phyloP scores from a whole-genome alignment of 1,140 invertebrate genomes.

The Choristoneura fumiferana region DNA sequence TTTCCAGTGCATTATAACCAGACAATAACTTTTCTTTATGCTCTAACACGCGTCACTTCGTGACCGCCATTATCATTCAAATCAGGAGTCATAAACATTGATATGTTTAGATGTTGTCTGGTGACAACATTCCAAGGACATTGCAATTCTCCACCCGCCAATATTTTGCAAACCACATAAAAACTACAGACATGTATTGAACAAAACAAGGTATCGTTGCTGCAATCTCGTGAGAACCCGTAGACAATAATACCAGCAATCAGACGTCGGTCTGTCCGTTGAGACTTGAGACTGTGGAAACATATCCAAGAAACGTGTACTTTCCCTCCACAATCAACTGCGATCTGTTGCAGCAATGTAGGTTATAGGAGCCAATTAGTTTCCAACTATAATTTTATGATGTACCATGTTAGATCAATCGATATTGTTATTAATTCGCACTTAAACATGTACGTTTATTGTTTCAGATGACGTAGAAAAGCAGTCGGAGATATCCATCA shows the following conservation, averaged over 20 bases:
- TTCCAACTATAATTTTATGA: slow-evolving; percentile 3
- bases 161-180: slow-evolving; percentile 8
- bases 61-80: background rate
- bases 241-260: slow-evolving; percentile 7
- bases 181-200: background rate
- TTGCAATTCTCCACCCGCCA: background rate
- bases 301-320: slow-evolving; percentile 3
- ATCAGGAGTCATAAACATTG: background rate
- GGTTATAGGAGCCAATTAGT: slow-evolving; percentile 6
- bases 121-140: background rate
- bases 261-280: slow-evolving; percentile 7
- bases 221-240: slow-evolving; percentile 6
- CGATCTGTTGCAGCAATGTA: slow-evolving; percentile 8
- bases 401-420: background rate
- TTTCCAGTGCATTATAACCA: too few relatives aligned
- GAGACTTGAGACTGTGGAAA: slow-evolving; percentile 3
- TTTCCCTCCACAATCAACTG: slow-evolving; percentile 3
- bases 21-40: background rate
- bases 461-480: slow-evolving; percentile 74
- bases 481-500: slow-evolving; percentile 50
- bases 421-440: slow-evolving; percentile 8
- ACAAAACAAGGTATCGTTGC: background rate
- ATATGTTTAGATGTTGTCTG: background rate
- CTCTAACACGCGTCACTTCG: background rate
- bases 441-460: slow-evolving; percentile 34